These are phyloP conservation scores for Allophyes oxyacanthae DNA, from an alignment of 2,888 invertebrate genomes.

Conservation along the genomic window DNA sequence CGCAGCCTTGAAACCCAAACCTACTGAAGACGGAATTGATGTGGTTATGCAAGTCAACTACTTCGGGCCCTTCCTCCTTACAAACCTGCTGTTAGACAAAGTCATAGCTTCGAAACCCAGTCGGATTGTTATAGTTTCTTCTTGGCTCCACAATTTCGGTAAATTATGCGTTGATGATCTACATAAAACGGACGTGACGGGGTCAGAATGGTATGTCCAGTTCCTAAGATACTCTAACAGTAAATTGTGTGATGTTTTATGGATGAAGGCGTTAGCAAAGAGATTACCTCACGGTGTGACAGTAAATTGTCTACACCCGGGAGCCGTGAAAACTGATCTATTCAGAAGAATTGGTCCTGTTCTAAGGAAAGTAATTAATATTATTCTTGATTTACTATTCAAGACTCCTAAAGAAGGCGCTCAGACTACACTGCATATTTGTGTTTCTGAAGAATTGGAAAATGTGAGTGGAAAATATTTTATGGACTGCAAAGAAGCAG, in stretches of 20 bases:
- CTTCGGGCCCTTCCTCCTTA: slow-evolving; percentile 92
- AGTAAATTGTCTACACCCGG: slow-evolving; percentile 95
- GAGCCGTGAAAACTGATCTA: slow-evolving; percentile 94
- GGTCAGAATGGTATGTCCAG: slow-evolving; percentile 58
- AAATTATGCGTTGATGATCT: slow-evolving; percentile 84
- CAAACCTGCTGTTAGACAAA: slow-evolving; percentile 89
- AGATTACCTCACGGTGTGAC: slow-evolving; percentile 89
- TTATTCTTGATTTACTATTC: slow-evolving; percentile 90
- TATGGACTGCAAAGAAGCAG: slow-evolving; percentile 91
- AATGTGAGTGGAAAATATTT: slow-evolving; percentile 93
- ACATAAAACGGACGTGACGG: slow-evolving; percentile 32
- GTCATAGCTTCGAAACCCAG: slow-evolving; percentile 77
- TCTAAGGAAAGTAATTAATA: slow-evolving; percentile 83
- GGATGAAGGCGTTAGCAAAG: slow-evolving; percentile 80
- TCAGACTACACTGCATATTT: slow-evolving; percentile 93
- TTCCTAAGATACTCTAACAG: slow-evolving; percentile 82
- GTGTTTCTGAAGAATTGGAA: slow-evolving; percentile 92
- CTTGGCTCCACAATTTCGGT: slow-evolving; percentile 68
- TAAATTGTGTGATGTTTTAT: slow-evolving; percentile 80
- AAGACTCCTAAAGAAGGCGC: slow-evolving; percentile 93
- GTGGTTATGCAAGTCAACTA: slow-evolving; percentile 91
- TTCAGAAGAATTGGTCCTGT: slow-evolving; percentile 90
- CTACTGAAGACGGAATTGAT: slow-evolving; percentile 90
- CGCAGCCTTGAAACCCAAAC: slow-evolving; percentile 67
- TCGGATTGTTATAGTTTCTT: slow-evolving; percentile 82